Conservation (phyloP, 2,113 vertebrate species). For the Catharus minimus region DNA sequence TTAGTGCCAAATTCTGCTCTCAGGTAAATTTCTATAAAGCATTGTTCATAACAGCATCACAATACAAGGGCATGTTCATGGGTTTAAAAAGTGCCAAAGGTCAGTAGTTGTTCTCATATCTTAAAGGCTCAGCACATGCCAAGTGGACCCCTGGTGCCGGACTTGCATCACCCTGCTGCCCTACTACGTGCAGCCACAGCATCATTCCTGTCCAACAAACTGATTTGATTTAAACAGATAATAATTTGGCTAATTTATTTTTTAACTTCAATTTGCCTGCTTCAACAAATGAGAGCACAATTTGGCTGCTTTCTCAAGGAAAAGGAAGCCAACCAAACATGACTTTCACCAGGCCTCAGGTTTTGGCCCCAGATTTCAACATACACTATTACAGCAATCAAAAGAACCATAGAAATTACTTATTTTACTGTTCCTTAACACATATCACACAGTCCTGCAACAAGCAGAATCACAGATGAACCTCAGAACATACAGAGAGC, state of each 20-base stretch:
- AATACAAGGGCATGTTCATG: background rate
- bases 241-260: background rate
- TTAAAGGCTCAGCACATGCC: background rate
- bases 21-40: background rate
- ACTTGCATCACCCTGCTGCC: rapidly evolving
- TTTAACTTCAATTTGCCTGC: background rate
- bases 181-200: background rate
- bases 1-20: slow-evolving; percentile 58
- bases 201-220: background rate
- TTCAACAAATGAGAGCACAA: slow-evolving; percentile 46
- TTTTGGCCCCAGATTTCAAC: slow-evolving; percentile 31
- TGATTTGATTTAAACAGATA: background rate
- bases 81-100: background rate
- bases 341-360: slow-evolving; percentile 17
- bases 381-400: slow-evolving; percentile 44
- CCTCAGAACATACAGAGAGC: slow-evolving; percentile 71
- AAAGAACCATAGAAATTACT: slow-evolving; percentile 33
- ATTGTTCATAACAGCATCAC: background rate
- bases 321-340: slow-evolving; percentile 36
- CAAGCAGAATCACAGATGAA: slow-evolving; percentile 21
- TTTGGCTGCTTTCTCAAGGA: slow-evolving; percentile 9
- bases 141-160: background rate
- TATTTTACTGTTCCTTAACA: slow-evolving; percentile 46
- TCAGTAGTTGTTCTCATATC: background rate
- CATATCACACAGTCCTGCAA: slow-evolving; percentile 43